Conservation (phyloP, 2,797 vertebrate genomes). For the Syngnathus rostellatus region DNA sequence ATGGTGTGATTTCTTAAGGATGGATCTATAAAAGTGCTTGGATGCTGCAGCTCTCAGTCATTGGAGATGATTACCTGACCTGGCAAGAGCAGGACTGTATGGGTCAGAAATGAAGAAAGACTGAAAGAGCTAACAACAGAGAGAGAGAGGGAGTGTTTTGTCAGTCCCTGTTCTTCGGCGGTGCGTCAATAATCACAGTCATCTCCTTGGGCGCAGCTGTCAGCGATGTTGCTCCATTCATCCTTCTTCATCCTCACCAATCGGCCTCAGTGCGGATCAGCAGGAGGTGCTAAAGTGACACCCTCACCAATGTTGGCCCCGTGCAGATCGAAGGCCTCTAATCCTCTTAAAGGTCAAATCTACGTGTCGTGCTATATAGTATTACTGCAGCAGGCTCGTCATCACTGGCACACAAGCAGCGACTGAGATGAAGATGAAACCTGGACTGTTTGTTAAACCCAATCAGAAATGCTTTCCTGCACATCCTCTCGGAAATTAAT, state of each 20-base stretch:
- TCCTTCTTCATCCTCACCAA: constrained; percentile 45
- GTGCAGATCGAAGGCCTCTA: constrained; percentile 34
- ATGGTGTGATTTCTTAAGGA: constrained; percentile 13
- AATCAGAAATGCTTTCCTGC: not conserved
- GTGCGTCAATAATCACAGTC: constrained; percentile 9
- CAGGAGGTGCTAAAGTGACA: constrained; percentile 60
- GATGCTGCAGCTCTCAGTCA: constrained; percentile 44
- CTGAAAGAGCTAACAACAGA: not conserved
- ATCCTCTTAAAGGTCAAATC: constrained; percentile 62
- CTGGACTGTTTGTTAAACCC: not conserved
- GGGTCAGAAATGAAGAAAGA: constrained; percentile 8
- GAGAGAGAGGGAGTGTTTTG: not conserved
- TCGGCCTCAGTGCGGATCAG: constrained; percentile 59
- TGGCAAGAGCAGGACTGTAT: constrained; percentile 54
- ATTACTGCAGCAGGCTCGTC: constrained; percentile 16
- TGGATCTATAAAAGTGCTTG: constrained; percentile 42
- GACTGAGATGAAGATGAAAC: constrained; percentile 2
- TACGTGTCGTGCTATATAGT: constrained; percentile 22
- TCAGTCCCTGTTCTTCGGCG: not conserved
- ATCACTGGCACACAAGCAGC: constrained; percentile 13
- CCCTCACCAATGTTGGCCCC: constrained; percentile 43
- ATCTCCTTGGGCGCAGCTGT: constrained; percentile 31
- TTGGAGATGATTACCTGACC: constrained; percentile 60
- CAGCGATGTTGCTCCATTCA: constrained; percentile 28
- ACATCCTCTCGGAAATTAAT: not conserved